These are phyloP conservation scores for zebrafish (Danio rerio) DNA, from an alignment of 2,113 vertebrate genomes.

Conservation along the genomic window DNA sequence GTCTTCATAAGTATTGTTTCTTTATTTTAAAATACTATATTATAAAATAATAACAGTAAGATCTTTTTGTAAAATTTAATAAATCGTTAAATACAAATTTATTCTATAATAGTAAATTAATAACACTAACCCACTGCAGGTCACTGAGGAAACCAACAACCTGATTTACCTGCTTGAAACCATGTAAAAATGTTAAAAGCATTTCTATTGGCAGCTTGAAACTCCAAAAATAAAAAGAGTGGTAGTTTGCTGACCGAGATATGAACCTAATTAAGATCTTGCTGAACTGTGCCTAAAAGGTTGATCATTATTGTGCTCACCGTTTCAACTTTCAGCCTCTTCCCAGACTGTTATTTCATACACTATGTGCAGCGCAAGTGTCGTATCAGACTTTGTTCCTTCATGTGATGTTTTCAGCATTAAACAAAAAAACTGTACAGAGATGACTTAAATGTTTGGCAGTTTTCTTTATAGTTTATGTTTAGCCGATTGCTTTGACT, in stretches of 20 bases:
- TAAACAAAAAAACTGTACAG: no score
- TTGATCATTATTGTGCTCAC: background rate
- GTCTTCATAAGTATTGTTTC: no score
- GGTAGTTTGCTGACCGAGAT: conserved; percentile 29
- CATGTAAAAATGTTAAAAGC: background rate
- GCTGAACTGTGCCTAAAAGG: background rate
- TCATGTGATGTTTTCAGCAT: no score
- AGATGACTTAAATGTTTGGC: no score
- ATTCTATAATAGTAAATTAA: background rate
- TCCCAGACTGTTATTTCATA: background rate
- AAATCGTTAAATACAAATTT: background rate
- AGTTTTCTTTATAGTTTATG: no score
- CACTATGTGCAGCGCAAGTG: no score
- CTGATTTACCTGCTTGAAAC: background rate
- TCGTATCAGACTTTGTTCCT: no score
- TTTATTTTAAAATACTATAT: no score
- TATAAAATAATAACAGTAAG: no score
- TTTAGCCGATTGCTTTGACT: no score
- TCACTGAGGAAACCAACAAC: background rate
- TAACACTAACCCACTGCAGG: background rate
- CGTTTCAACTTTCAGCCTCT: conserved; percentile 1
- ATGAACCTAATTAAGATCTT: conserved; percentile 10
- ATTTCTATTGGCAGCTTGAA: background rate
- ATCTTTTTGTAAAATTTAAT: no score
- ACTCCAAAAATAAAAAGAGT: conserved; percentile 20